Evolutionary conservation across 2,888 invertebrate species (phyloP), one percentile per base, ranked within the genome.

Genomic region (Eubasilissa splendida): DNA sequence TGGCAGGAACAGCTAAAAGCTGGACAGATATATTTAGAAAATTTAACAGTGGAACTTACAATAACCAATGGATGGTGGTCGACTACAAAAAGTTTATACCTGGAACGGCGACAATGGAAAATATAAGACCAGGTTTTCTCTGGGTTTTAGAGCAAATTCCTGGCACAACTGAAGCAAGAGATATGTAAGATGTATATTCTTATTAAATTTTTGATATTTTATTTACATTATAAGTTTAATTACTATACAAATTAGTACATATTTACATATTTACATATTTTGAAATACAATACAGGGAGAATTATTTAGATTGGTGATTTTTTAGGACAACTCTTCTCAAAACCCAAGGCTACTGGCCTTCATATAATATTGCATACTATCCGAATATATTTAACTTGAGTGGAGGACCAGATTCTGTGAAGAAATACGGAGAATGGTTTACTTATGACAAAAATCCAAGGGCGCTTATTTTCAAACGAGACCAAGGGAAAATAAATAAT

Each of bases 41-140:
- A 54, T 90, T 91, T 87, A 95, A 95, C 88, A 94, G 94, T 86
- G 95, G 95, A 82, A 95, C 94, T 56, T 94, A 95, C 88, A 95
- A 95, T 87, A 95, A 95, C 86, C 94, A 95, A 86, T 95, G 94
- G 94, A 94, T 88, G 90, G 88, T 91, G 78, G 90, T 95, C 33
- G 93, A 95, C 87, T 95, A 94, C 87, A 93, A 93, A 31, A 88
- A 88, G 85, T 95, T 94, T 87, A 87, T 85, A 60, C 90, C 92
- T 1, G 87, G 88, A 4, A 85, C 83, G 0, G 42, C 58, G 0
- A 31, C 31, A 2, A 1, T 14, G 0, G 9, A 82, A 2, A 84
- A 84, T 59, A 84, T 86, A 0, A 77, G 84, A 56, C 84, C 87
- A 33, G 92, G 92, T 4, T 87, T 93, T 53, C 89, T 94, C 80